Conservation (phyloP, 2,797 vertebrate species). For the Notolabrus celidotus region DNA sequence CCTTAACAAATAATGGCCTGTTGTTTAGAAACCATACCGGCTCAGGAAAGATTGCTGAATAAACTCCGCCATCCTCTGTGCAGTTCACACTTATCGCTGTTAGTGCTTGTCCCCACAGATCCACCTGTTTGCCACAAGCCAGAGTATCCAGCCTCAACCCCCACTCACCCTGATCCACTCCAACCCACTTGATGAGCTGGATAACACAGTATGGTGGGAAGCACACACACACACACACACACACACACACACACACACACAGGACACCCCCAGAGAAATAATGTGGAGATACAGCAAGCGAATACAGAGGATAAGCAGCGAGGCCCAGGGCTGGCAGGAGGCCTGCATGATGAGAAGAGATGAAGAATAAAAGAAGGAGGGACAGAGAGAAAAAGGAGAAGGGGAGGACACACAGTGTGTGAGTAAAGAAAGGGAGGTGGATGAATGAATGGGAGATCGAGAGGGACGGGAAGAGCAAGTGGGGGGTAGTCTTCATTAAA, state of each 20-base stretch:
- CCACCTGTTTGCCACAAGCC: constrained; percentile 75
- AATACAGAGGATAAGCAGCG: constrained; percentile 62
- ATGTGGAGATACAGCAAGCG: constrained; percentile 65
- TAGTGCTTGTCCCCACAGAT: constrained; percentile 47
- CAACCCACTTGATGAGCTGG: constrained; percentile 72
- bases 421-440: constrained; percentile 43
- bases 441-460: constrained; percentile 35
- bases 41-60: constrained; percentile 45
- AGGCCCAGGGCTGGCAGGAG: constrained; percentile 60
- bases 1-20: constrained; percentile 53
- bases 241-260: constrained; percentile 30
- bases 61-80: constrained; percentile 28
- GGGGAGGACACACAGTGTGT: constrained; percentile 36
- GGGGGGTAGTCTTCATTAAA: constrained; percentile 61
- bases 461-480: constrained; percentile 24
- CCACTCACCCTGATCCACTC: constrained; percentile 64
- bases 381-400: constrained; percentile 47
- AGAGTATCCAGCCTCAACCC: constrained; percentile 51
- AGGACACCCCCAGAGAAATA: constrained; percentile 74
- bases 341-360: constrained; percentile 67
- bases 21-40: constrained; percentile 48
- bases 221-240: constrained; percentile 28
- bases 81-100: constrained; percentile 45
- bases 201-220: constrained; percentile 67
- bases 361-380: constrained; percentile 41